Evolutionary conservation across 2,888 invertebrate genomes (phyloP).

Genomic region (Tipula vernalis): DNA sequence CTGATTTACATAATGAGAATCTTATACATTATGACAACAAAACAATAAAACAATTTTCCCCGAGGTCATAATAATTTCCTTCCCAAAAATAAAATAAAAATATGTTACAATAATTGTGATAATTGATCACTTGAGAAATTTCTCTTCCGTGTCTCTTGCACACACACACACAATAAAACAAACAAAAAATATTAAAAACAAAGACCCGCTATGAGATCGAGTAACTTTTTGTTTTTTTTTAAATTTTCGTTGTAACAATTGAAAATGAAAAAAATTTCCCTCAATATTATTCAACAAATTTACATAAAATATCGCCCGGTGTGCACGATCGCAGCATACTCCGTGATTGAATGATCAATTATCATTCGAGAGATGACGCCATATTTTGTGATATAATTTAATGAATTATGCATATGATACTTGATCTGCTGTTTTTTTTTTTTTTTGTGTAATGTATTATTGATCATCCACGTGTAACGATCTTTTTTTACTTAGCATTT

Average conservation of each 20-base stretch:
- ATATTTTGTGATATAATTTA: not conserved
- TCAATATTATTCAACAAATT: not conserved
- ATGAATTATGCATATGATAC: not conserved
- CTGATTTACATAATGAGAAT: not conserved
- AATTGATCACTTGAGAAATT: constrained; percentile 4
- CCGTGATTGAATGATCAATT: not conserved
- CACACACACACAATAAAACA: not conserved
- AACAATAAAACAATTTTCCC: not conserved
- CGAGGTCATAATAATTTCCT: not conserved
- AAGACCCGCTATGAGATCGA: not conserved
- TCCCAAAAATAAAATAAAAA: not conserved
- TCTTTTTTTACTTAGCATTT: not conserved
- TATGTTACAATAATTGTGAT: not conserved
- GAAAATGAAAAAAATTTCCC: not conserved
- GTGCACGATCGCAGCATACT: not conserved
- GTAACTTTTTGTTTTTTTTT: not conserved
- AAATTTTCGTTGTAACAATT: not conserved
- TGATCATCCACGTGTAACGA: not conserved
- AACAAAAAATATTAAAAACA: not conserved
- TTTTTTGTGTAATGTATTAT: too few relatives aligned
- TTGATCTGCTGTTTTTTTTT: not conserved
- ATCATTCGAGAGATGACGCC: not conserved
- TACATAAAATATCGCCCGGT: not conserved
- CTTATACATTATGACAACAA: not conserved
- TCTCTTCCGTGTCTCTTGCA: not conserved